Evolutionary conservation across 2,797 vertebrate genomes (phyloP).

Genomic region (Gobio occitaniae): DNA sequence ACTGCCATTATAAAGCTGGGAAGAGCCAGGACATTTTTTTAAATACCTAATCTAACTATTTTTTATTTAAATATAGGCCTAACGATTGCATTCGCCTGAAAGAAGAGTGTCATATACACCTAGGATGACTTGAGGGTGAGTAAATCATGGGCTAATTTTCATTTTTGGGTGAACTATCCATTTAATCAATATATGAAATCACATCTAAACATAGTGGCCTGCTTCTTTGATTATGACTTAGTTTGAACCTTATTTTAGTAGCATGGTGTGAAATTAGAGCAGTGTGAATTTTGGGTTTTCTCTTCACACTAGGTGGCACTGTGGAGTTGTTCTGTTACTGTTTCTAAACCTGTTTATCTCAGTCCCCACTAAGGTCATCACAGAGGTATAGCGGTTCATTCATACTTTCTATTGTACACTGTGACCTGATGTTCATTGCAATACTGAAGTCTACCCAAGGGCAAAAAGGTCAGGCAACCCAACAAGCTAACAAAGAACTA

Average conservation of each 20-base stretch:
- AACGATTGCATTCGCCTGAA: too few relatives aligned
- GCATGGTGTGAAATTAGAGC: not conserved
- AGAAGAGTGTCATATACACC: too few relatives aligned
- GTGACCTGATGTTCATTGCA: conserved; percentile 47
- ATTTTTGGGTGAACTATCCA: too few relatives aligned
- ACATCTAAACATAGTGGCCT: not conserved
- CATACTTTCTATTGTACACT: conserved; percentile 47
- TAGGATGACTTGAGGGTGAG: too few relatives aligned
- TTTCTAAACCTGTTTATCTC: not conserved
- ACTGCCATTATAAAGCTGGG: too few relatives aligned
- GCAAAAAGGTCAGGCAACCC: conserved; percentile 32
- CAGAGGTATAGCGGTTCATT: conserved; percentile 22
- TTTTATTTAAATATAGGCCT: too few relatives aligned
- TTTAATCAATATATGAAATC: too few relatives aligned
- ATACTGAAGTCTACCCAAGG: conserved; percentile 42
- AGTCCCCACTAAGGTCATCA: conserved; percentile 28
- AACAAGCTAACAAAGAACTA: conserved; percentile 54
- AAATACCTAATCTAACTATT: too few relatives aligned
- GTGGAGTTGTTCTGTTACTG: conserved; percentile 45
- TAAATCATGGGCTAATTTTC: too few relatives aligned
- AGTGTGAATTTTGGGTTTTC: not conserved
- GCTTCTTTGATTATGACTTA: too few relatives aligned
- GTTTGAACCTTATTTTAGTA: not conserved
- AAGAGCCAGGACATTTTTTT: too few relatives aligned
- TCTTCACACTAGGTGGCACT: conserved; percentile 59